A percentile compares a stretch with the other conserved stretches of the same genome.
These are phyloP conservation scores for Zaprionus tsacasi DNA, from an alignment of 1,140 invertebrate species.

Conservation along the genomic window DNA sequence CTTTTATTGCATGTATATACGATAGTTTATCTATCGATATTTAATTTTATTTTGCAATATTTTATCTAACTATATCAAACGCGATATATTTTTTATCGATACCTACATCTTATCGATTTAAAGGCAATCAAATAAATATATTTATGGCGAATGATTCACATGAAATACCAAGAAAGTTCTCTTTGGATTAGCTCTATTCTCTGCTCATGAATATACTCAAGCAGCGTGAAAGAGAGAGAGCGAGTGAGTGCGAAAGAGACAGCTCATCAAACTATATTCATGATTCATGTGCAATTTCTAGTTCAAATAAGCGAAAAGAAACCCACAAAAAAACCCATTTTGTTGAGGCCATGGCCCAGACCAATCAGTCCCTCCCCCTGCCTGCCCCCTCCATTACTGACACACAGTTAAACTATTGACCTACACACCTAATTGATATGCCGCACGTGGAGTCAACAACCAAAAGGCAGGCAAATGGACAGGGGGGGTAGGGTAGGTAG, in stretches of 20 bases:
- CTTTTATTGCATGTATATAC: too few relatives aligned
- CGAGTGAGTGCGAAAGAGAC: neutral
- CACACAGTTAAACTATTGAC: conserved; percentile 65
- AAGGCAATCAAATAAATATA: neutral
- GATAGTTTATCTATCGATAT: too few relatives aligned
- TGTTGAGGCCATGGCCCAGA: neutral
- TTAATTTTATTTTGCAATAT: too few relatives aligned
- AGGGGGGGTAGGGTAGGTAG: too few relatives aligned
- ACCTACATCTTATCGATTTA: neutral
- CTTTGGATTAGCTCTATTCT: too few relatives aligned
- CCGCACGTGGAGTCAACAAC: conserved; percentile 62
- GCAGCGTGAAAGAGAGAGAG: neutral
- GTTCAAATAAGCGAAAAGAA: conserved; percentile 34
- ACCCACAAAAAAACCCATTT: conserved; percentile 10
- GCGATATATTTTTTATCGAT: neutral
- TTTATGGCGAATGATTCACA: neutral
- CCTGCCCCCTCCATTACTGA: neutral
- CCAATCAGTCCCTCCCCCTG: conserved; percentile 3
- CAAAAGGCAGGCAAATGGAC: conserved; percentile 32
- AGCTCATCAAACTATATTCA: conserved; percentile 27
- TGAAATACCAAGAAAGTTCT: neutral
- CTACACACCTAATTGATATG: conserved; percentile 76
- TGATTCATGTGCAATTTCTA: conserved; percentile 46
- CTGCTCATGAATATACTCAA: neutral
- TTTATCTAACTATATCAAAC: too few relatives aligned